Conservation (phyloP, 2,113 vertebrate species). For the Larimichthys crocea region DNA sequence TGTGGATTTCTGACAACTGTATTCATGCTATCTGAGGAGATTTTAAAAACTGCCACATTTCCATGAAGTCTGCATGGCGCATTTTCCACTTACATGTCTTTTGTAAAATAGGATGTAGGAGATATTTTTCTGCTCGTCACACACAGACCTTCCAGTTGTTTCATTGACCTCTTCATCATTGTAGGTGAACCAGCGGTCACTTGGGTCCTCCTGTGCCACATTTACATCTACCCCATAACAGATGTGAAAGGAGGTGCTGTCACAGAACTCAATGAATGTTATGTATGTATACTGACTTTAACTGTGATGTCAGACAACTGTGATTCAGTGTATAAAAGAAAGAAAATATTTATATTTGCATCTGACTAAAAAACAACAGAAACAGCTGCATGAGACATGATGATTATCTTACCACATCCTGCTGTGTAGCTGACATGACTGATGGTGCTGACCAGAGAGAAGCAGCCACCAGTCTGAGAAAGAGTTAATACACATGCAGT, state of each 20-base stretch:
- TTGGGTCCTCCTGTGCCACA: neutral
- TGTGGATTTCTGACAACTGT: neutral
- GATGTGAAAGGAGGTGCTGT: neutral
- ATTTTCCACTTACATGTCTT: neutral
- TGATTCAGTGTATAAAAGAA: neutral
- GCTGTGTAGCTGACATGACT: neutral
- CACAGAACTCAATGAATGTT: neutral
- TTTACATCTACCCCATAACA: conserved; percentile 18
- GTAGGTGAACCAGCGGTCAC: conserved; percentile 34
- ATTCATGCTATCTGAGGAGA: neutral
- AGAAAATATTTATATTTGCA: neutral
- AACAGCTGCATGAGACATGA: no score
- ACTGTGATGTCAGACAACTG: neutral
- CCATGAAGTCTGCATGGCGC: no score
- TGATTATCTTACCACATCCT: neutral
- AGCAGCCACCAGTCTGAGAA: conserved; percentile 11
- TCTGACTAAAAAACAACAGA: neutral
- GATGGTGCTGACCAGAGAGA: conserved; percentile 21
- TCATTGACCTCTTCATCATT: conserved; percentile 4
- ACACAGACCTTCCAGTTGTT: conserved; percentile 7
- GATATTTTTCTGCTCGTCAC: neutral
- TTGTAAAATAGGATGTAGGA: conserved; percentile 40
- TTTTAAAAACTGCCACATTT: no score
- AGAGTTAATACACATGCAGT: neutral
- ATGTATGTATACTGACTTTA: neutral